Evolutionary conservation across 1,140 invertebrate genomes (phyloP), one percentile per base, ranked within the genome.

Genomic region (Oedothorax gibbosus): DNA sequence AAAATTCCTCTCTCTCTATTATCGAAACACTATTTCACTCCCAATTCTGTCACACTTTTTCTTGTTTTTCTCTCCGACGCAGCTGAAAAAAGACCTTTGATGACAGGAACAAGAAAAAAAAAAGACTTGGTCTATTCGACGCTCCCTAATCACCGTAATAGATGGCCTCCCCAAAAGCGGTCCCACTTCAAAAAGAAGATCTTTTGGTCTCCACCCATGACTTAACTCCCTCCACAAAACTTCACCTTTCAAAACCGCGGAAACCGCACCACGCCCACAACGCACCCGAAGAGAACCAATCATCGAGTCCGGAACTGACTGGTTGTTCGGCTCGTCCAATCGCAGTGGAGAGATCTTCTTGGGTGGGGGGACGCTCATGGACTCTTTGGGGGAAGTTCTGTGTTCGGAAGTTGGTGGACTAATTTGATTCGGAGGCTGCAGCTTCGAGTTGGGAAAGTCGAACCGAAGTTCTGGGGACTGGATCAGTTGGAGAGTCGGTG

Each of bases 81-180:
- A 35, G 35, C 68, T 12, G 8, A 49, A 50, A 71, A 71, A 11
- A 71, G 21, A 49, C 20, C 65, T 15, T 18, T 20, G 57, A 6
- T 2, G 57, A 18, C 20, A 18, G 65, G 18, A 68, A 21, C 20
- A 35, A 51, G 68, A 11, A 11, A 12, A 57, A 75, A 50, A 57
- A 75, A 50, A 35, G 7, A 75, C 35, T 75, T n/a, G 35, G 72
- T 75, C 54, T 51, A 75, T 75, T 75, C 72, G 57, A 56, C 72
- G 51, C 72, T 57, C 72, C 57, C 72, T 75, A 75, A 75, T 75
- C 72, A 75, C 72, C 51, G 57, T 75, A 75, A 75, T 75, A 50
- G 72, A 75, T 75, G 57, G 72, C 78, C 65, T 53, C 77, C 60
- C 15, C 49, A 68, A 54, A 68, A 60, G 51, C 20, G 53, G 60